Evolutionary conservation across 2,113 vertebrate genomes (phyloP).

Genomic region (Thunnus thynnus): DNA sequence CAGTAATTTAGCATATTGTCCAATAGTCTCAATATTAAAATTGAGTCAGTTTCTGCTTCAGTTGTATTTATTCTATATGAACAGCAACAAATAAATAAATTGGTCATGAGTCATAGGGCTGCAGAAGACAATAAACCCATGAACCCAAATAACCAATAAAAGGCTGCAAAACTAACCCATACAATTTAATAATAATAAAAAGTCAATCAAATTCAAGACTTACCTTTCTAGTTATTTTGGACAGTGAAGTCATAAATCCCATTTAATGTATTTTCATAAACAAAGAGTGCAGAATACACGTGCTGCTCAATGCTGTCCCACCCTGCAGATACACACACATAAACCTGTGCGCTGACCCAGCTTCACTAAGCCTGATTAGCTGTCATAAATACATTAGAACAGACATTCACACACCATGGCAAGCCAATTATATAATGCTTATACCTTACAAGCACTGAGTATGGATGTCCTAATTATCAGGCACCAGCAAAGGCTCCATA

Average conservation of each 20-base stretch:
- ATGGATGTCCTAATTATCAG: slow-evolving; percentile 29
- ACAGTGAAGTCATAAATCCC: slow-evolving; percentile 31
- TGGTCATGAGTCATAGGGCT: too few relatives aligned
- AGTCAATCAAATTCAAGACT: slow-evolving; percentile 14
- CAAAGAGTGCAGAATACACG: slow-evolving; percentile 7
- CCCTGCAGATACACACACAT: slow-evolving; percentile 28
- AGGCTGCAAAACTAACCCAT: too few relatives aligned
- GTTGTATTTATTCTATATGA: not conserved
- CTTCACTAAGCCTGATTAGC: slow-evolving; percentile 84
- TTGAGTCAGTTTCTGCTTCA: not conserved
- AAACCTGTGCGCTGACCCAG: slow-evolving; percentile 73
- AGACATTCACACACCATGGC: slow-evolving; percentile 64
- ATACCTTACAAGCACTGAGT: slow-evolving; percentile 22
- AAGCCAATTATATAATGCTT: slow-evolving; percentile 78
- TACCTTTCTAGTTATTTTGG: slow-evolving; percentile 55
- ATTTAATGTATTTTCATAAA: slow-evolving; percentile 46
- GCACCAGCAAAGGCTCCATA: not conserved
- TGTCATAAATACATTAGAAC: slow-evolving; percentile 82
- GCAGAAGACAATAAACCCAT: too few relatives aligned
- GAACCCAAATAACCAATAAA: too few relatives aligned
- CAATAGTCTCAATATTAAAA: not conserved
- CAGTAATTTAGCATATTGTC: not conserved
- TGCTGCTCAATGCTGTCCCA: slow-evolving; percentile 32
- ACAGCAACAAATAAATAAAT: too few relatives aligned
- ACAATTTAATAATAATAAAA: not conserved